A percentile compares a stretch with the other conserved stretches of the same genome.
phyloP scores from a whole-genome alignment of 2,888 invertebrate species.

The Biston betularia region DNA sequence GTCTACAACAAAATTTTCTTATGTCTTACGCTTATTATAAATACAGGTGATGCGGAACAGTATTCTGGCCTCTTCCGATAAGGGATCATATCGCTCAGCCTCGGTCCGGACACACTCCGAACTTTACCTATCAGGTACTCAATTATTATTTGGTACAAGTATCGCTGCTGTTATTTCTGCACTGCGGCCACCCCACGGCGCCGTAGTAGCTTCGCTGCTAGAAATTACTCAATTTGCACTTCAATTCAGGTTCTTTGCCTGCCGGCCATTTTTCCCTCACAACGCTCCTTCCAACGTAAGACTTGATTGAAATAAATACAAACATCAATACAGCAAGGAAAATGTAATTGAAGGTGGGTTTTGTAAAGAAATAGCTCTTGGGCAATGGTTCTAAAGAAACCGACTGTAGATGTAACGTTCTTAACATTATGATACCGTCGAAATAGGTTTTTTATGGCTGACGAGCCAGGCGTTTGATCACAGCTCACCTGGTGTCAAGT shows the following conservation, averaged over 20 bases:
- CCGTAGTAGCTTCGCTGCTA: conserved; percentile 50
- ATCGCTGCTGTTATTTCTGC: not conserved
- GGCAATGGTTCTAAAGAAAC: not conserved
- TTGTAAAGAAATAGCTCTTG: not conserved
- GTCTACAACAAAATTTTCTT: no score
- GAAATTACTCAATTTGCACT: conserved; percentile 84
- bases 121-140: no score
- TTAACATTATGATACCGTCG: not conserved
- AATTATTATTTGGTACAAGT: not conserved
- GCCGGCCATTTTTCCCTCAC: conserved; percentile 79
- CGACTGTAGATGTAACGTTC: not conserved
- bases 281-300: conserved; percentile 47
- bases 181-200: conserved; percentile 31
- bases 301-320: conserved; percentile 57
- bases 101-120: no score
- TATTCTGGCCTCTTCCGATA: no score
- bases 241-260: conserved; percentile 82
- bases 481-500: no score
- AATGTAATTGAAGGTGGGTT: conserved; percentile 29
- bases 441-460: no score
- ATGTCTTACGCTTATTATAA: no score
- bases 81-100: no score
- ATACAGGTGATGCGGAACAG: no score
- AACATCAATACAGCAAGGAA: conserved; percentile 43
- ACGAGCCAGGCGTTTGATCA: no score